Conservation (phyloP, 2,888 invertebrate species). For the Eupeodes luniger region DNA sequence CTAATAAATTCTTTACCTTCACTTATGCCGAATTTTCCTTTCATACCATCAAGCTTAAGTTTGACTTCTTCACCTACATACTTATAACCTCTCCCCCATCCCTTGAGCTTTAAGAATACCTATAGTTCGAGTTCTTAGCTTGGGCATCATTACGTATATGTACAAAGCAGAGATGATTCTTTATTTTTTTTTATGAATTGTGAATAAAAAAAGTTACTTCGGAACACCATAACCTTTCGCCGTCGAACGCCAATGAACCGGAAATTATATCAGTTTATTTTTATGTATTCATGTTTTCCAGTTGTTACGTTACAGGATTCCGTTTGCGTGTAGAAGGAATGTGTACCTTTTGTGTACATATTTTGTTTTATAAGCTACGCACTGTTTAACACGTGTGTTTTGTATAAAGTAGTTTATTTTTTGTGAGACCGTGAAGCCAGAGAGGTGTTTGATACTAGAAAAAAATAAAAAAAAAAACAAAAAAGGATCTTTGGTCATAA, state of each 20-base stretch:
- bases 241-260: slow-evolving; percentile 60
- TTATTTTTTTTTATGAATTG: slow-evolving; percentile 48
- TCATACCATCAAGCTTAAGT: slow-evolving; percentile 34
- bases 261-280: slow-evolving; percentile 66
- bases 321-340: neutral
- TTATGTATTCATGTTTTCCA: slow-evolving; percentile 71
- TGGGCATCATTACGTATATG: neutral
- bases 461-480: too few relatives aligned
- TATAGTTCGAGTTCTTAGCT: neutral
- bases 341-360: slow-evolving; percentile 6
- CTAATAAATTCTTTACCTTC: slow-evolving; percentile 46
- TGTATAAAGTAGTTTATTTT: slow-evolving; percentile 34
- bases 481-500: slow-evolving; percentile 59
- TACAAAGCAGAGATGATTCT: slow-evolving; percentile 21
- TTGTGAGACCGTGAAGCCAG: neutral
- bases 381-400: slow-evolving; percentile 64
- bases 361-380: slow-evolving; percentile 61
- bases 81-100: neutral
- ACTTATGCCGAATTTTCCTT: slow-evolving; percentile 53
- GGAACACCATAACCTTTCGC: slow-evolving; percentile 51
- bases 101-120: neutral
- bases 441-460: too few relatives aligned
- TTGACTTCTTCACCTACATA: neutral
- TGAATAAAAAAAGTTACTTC: slow-evolving; percentile 43
- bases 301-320: slow-evolving; percentile 43